Base-by-base conservation (phyloP, 2,113 vertebrate genomes). In the Xiphorhynchus elegans region DNA sequence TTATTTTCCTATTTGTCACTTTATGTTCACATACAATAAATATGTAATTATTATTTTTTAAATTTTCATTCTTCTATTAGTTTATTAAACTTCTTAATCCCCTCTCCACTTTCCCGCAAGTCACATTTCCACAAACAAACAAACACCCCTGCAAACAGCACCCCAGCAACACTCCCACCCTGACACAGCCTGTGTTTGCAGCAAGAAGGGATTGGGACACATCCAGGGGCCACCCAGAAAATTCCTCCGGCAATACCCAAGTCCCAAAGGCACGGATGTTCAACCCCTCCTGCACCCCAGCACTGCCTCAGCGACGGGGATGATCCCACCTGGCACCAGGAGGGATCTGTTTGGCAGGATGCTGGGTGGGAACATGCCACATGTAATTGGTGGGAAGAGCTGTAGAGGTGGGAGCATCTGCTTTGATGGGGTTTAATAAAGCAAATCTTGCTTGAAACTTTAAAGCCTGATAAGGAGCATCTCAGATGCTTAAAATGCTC, bases 161-260 rank as follows among this genome's bases (percentile, higher is more conserved):
- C 17, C 68, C 53, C 62, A 42, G 63, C 66, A 12, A 10, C 29
- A 31, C 62, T 14, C 42, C 33, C 40, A 33, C 14, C 37, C 44
- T 2, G 0, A 4, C 60, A 31, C 7, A 52, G 4, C 2, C 1
- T 2, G 9, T 5, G 11, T 17, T 42, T 1, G 11, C 69, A 60
- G 28, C 50, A 24, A 17, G 1, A 15, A 35, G 18, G n/a, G 31
- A 9, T 7, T 52, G 37, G 73, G 47, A 58, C 76, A 24, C 23
- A 44, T 6, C 33, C 70, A 6, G 26, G 20, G 10, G n/a, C 9
- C 39, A 37, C 31, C 39, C 59, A 10, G 9, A 50, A 67, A 80
- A 58, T 5, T 24, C 1, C 53, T 33, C 6, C 9, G 24, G 44
- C 0, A 5, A 8, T 0, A 0, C 26, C 2, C 0, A 42, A 79